Evolutionary conservation across 2,888 invertebrate species (phyloP), one percentile per base, ranked within the genome.

Genomic region (Caenorhabditis drosophilae): DNA sequence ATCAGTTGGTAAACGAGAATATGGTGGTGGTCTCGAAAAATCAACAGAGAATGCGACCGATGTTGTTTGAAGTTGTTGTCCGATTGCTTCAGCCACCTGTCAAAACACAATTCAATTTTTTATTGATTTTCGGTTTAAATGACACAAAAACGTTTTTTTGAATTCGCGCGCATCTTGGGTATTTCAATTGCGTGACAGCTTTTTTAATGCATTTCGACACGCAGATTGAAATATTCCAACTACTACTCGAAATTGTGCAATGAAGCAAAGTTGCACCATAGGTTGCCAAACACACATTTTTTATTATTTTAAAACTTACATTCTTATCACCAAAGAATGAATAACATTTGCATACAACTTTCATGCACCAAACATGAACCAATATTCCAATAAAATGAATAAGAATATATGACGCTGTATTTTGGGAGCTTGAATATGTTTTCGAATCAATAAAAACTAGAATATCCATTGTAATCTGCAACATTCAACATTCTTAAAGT

Each of bases 301-400:
- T n/a, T n/a, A n/a, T n/a, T n/a, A n/a, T n/a, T n/a, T n/a, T n/a
- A n/a, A 47, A 38, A 49, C 62, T 59, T n/a, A 81, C 78, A 70
- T 81, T 82, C 72, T 81, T 81, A 51, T 81, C 81, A 38, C 81
- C 82, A 48, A 77, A 72, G 64, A 66, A 82, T 20, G 76, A 77
- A 61, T 81, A 81, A 70, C 80, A 81, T 42, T 79, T 70, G 79
- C 82, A 82, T 48, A 81, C 74, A 49, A 81, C 79, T 40, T 74
- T 70, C 58, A 82, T 70, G 54, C 81, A 81, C 81, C 81, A 81
- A 22, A 75, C 69, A 59, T 81, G 81, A 58, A 81, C 75, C 53
- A 82, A 57, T 22, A 80, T 74, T 16, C 80, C 81, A 45, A 77
- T 60, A 45, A 82, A 55, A 48, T 73, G 70, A 27, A 71, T 50